These are phyloP conservation scores for Sitobion miscanthi DNA, from an alignment of 1,140 invertebrate species.

Conservation along the genomic window DNA sequence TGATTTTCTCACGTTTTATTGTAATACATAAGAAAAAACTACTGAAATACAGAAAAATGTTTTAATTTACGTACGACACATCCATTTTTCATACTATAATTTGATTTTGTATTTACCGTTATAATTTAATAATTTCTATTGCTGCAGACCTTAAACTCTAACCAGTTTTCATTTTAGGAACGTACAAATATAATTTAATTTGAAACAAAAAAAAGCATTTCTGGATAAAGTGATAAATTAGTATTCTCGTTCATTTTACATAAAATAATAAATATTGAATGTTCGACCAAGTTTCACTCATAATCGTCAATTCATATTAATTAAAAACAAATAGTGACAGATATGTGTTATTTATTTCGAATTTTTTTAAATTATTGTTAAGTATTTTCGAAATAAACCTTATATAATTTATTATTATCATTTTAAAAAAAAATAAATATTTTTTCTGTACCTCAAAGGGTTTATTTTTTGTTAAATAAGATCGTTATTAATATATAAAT, in stretches of 20 bases:
- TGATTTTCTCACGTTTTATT: neutral
- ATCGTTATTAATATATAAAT: too few relatives aligned
- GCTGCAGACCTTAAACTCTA: neutral
- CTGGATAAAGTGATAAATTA: neutral
- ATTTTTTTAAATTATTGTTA: neutral
- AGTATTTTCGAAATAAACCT: neutral
- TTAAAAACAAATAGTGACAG: neutral
- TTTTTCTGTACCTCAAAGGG: neutral
- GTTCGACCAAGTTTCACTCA: neutral
- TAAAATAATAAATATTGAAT: neutral
- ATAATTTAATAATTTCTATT: constrained; percentile 2
- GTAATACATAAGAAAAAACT: neutral
- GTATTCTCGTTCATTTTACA: neutral
- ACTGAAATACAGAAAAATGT: neutral
- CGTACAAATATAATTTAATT: neutral
- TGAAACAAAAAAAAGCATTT: neutral
- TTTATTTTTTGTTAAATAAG: neutral
- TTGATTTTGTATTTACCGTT: neutral
- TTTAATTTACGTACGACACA: neutral
- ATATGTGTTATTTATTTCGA: neutral
- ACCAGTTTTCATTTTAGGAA: neutral
- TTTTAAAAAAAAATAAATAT: neutral
- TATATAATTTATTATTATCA: neutral
- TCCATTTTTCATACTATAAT: neutral
- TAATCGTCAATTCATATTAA: neutral